A percentile compares a stretch with the other conserved stretches of the same genome.
These are phyloP conservation scores for Xestobium rufovillosum DNA, from an alignment of 2,888 invertebrate genomes.

Conservation along the genomic window DNA sequence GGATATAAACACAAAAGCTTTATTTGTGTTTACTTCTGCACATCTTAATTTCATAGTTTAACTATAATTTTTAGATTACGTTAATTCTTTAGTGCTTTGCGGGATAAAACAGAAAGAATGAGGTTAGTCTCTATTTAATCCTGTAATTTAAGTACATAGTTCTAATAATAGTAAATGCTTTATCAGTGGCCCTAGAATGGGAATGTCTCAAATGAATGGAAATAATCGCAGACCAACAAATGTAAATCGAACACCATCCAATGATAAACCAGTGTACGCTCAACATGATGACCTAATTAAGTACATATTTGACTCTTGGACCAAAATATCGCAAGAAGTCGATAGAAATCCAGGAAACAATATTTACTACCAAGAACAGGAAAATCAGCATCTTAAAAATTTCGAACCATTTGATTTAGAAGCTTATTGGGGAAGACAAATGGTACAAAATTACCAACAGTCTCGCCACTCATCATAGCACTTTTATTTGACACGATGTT, in stretches of 20 bases:
- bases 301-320: slow-evolving; percentile 73
- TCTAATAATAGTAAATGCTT: too few species aligned
- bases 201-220: slow-evolving; percentile 39
- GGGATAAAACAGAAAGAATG: too few species aligned
- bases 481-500: too few species aligned
- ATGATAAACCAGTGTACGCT: slow-evolving; percentile 30
- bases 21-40: too few species aligned
- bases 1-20: too few species aligned
- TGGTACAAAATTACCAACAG: slow-evolving; percentile 60
- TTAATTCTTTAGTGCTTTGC: too few species aligned
- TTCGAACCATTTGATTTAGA: slow-evolving; percentile 74
- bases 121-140: too few species aligned
- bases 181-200: slow-evolving; percentile 39
- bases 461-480: slow-evolving; percentile 45
- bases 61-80: too few species aligned
- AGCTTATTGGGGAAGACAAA: slow-evolving; percentile 66
- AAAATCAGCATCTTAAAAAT: slow-evolving; percentile 52
- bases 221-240: slow-evolving; percentile 32
- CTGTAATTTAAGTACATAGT: too few species aligned
- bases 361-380: slow-evolving; percentile 58
- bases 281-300: slow-evolving; percentile 74
- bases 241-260: slow-evolving; percentile 29
- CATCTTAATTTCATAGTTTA: too few species aligned
- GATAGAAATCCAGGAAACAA: slow-evolving; percentile 40
- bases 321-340: slow-evolving; percentile 48